Evolutionary conservation across 2,888 invertebrate genomes (phyloP), one percentile per base, ranked within the genome.

Genomic region (Apamea crenata): DNA sequence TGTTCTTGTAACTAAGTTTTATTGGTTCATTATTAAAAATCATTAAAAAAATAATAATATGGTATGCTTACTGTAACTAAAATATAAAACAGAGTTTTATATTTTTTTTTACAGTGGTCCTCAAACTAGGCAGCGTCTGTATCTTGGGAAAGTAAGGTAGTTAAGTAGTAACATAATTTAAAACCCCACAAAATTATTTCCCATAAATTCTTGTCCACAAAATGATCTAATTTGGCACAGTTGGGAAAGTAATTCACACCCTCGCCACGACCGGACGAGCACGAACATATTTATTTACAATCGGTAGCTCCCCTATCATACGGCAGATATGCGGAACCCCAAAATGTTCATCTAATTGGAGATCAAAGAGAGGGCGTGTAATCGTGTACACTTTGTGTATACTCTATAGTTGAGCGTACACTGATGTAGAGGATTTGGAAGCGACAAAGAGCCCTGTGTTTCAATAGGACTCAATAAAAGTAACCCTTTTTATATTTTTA

Each of bases 261-360:
- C 88, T 84, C 85, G 75, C n/a, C 86, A 86, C 75, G 83, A 73
- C 70, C 87, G 84, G 85, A 86, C 89, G 90, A 91, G 93, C 92
- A 92, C 92, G 91, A 93, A 92, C 94, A 92, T 94, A 95, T 94
- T 94, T 93, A 93, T 93, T 92, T 91, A 92, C 92, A 90, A 91
- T 91, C 91, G 93, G 93, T 91, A 90, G 91, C 91, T 93, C 94
- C 93, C 93, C 94, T 91, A 92, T 91, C 88, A 88, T 82, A 84
- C 90, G 92, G 91, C 89, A 91, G 93, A 94, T 94, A 94, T 94
- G 91, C 92, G 92, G 93, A 93, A 92, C 96, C 96, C 96, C 96
- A 95, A 96, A 96, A 96, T 96, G 96, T 95, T 96, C 96, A 95
- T 96, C 96, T 97, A 96, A 96, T 96, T 96, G 95, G 96, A 96